Percentiles rank a stretch among this genome's conserved stretches.
Conservation (phyloP, 2,888 invertebrate species). For the Drosophila meridiana region DNA sequence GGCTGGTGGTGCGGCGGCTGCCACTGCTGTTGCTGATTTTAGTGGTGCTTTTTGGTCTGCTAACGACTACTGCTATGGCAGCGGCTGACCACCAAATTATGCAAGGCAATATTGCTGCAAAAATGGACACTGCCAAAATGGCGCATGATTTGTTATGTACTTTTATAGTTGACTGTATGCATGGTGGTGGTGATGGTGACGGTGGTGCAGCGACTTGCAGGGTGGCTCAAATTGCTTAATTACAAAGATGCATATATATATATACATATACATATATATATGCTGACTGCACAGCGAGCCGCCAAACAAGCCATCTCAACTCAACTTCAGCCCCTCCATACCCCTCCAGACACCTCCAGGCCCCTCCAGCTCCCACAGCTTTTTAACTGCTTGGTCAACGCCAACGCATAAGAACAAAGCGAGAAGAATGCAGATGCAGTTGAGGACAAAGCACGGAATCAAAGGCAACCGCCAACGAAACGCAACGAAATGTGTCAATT, state of each 20-base stretch:
- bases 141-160: slow-evolving; percentile 78
- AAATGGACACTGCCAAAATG: slow-evolving; percentile 72
- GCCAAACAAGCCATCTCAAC: slow-evolving; percentile 17
- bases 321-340: background rate
- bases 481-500: slow-evolving; percentile 83
- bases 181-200: background rate
- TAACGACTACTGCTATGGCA: slow-evolving; percentile 57
- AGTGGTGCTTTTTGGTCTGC: slow-evolving; percentile 32
- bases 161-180: slow-evolving; percentile 61
- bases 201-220: background rate
- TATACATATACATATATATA: background rate
- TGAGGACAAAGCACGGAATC: slow-evolving; percentile 52
- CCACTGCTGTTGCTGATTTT: slow-evolving; percentile 2
- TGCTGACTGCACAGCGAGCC: slow-evolving; percentile 26
- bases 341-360: no score
- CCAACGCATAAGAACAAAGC: slow-evolving; percentile 77
- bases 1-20: slow-evolving; percentile 12
- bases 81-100: slow-evolving; percentile 66
- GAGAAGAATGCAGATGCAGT: slow-evolving; percentile 64
- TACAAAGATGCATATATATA: slow-evolving; percentile 49
- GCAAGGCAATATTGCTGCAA: slow-evolving; percentile 63
- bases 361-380: background rate
- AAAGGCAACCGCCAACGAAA: slow-evolving; percentile 65
- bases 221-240: slow-evolving; percentile 69
- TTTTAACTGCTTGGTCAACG: slow-evolving; percentile 33